These are phyloP conservation scores for Leptopterna dolabrata DNA, from an alignment of 2,888 invertebrate genomes.

Conservation along the genomic window DNA sequence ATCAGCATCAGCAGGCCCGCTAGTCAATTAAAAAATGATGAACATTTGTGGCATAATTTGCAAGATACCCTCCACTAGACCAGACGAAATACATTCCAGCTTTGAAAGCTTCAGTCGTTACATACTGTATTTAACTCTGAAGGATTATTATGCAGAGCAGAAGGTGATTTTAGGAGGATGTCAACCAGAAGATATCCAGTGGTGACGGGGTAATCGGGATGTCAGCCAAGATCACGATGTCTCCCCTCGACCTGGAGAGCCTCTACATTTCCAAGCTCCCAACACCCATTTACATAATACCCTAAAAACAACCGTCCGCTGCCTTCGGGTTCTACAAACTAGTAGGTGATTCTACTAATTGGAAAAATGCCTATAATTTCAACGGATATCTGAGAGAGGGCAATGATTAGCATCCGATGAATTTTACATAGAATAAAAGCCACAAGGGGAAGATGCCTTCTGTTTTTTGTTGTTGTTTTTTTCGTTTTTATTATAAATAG, in stretches of 20 bases:
- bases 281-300: slow-evolving; percentile 42
- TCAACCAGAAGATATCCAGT: neutral
- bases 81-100: no score
- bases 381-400: neutral
- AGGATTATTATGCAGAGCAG: no score
- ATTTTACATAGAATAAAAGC: slow-evolving; percentile 32
- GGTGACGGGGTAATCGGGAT: neutral
- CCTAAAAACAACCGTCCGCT: neutral
- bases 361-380: slow-evolving; percentile 50
- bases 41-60: no score
- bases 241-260: neutral
- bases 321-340: slow-evolving; percentile 37
- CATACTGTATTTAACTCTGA: neutral
- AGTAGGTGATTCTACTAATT: slow-evolving; percentile 50
- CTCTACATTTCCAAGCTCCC: neutral
- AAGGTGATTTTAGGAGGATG: neutral
- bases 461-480: neutral
- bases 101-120: no score
- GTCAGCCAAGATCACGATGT: neutral
- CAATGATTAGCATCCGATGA: slow-evolving; percentile 36
- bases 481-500: slow-evolving; percentile 22
- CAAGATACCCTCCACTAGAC: no score
- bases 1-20: no score
- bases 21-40: no score
- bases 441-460: neutral